A percentile compares a stretch with the other conserved stretches of the same genome.
Evolutionary conservation across 2,888 invertebrate genomes (phyloP).

Genomic region (Heliconius aoede): DNA sequence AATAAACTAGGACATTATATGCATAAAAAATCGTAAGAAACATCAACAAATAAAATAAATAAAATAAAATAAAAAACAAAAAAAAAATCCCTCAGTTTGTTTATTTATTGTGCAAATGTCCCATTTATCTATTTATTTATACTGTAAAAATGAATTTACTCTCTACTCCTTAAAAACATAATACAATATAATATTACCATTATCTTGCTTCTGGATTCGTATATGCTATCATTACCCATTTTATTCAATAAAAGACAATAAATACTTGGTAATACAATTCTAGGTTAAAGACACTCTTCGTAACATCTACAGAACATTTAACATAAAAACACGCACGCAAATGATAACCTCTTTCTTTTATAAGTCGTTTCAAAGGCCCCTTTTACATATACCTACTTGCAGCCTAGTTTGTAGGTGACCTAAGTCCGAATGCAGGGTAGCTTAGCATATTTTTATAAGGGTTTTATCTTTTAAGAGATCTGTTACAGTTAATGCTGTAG

Average conservation of each 20-base stretch:
- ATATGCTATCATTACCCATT: neutral
- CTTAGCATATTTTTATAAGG: neutral
- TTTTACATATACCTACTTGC: slow-evolving; percentile 18
- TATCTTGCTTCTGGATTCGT: neutral
- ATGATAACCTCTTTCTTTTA: slow-evolving; percentile 31
- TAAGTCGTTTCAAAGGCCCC: slow-evolving; percentile 20
- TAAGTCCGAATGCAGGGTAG: slow-evolving; percentile 8
- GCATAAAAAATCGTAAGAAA: too few species aligned
- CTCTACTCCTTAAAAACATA: too few species aligned
- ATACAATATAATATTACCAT: too few species aligned
- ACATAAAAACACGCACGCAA: slow-evolving; percentile 24
- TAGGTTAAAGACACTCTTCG: neutral
- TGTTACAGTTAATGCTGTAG: neutral
- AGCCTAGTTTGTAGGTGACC: slow-evolving; percentile 16
- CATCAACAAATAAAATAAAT: too few species aligned
- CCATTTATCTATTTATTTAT: too few species aligned
- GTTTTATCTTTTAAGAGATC: slow-evolving; percentile 3
- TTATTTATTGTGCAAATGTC: too few species aligned
- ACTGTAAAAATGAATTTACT: too few species aligned
- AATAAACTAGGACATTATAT: too few species aligned
- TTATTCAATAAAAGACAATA: neutral
- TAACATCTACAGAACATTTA: slow-evolving; percentile 19
- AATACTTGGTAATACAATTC: too few species aligned
- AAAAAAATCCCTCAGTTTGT: too few species aligned
- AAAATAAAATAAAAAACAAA: too few species aligned